Evolutionary conservation across 2,888 invertebrate species (phyloP).

Genomic region (Quadroppia sp.): DNA sequence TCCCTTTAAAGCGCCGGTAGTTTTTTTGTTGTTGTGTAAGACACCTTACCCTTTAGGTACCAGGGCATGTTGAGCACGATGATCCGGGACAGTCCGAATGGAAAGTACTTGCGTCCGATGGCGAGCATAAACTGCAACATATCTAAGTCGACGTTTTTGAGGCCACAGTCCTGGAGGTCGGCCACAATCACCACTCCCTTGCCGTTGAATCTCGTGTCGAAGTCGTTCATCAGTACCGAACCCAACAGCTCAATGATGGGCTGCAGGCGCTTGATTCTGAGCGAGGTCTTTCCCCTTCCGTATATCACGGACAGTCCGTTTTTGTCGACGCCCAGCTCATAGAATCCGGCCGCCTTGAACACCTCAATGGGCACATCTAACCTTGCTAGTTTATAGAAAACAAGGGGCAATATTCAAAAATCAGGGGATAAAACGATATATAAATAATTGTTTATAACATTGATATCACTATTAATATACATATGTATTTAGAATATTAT

Average conservation of each 20-base stretch:
- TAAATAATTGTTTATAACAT: too few species aligned
- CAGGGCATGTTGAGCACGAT: slow-evolving; percentile 27
- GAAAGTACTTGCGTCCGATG: not conserved
- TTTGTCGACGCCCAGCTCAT: not conserved
- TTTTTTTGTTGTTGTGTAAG: too few species aligned
- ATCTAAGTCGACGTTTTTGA: not conserved
- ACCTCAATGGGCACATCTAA: not conserved
- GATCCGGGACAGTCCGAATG: not conserved
- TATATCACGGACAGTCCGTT: not conserved
- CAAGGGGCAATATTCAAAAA: too few species aligned
- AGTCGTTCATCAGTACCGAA: not conserved
- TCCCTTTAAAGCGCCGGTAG: too few species aligned
- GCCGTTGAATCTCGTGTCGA: not conserved
- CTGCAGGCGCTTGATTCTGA: not conserved
- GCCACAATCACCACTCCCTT: not conserved
- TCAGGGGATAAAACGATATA: too few species aligned
- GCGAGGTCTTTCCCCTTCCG: not conserved
- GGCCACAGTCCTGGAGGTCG: not conserved
- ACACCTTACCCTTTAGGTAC: not conserved
- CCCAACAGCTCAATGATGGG: not conserved
- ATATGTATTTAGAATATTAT: too few species aligned
- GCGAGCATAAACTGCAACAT: not conserved
- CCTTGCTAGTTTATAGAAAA: too few species aligned
- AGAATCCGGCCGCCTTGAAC: not conserved
- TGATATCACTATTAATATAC: too few species aligned